phyloP scores from a whole-genome alignment of 2,797 vertebrate genomes.

The Danio kyathit region DNA sequence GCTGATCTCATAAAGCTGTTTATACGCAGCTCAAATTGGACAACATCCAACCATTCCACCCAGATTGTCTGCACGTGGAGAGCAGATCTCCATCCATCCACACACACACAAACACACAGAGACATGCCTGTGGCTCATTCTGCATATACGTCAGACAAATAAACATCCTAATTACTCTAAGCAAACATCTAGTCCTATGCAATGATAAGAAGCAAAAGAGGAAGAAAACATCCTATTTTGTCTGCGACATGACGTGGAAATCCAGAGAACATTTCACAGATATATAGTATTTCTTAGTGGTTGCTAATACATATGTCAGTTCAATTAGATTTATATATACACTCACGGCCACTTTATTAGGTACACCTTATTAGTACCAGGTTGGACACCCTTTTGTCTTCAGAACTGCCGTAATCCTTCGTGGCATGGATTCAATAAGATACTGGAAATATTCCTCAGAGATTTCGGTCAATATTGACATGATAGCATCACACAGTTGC shows the following conservation, averaged over 20 bases:
- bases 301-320: neutral
- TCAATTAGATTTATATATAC: neutral
- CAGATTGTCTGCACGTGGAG: slow-evolving; percentile 73
- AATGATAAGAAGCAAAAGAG: slow-evolving; percentile 1
- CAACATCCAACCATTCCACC: slow-evolving; percentile 75
- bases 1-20: slow-evolving; percentile 19
- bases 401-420: no score
- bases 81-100: slow-evolving; percentile 53
- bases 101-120: no score
- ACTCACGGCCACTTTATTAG: neutral
- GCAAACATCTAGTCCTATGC: slow-evolving; percentile 39
- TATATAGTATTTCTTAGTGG: neutral
- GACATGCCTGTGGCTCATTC: slow-evolving; percentile 62
- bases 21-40: slow-evolving; percentile 59
- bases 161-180: slow-evolving; percentile 60
- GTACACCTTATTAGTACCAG: no score
- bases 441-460: no score
- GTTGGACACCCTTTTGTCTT: no score
- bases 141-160: slow-evolving; percentile 70
- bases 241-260: slow-evolving; percentile 7
- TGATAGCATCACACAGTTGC: no score
- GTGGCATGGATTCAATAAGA: no score
- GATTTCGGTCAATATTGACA: no score
- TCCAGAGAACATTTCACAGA: neutral
- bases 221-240: slow-evolving; percentile 12